These are phyloP conservation scores for Stenurella melanura DNA, from an alignment of 2,888 invertebrate genomes.

Conservation along the genomic window DNA sequence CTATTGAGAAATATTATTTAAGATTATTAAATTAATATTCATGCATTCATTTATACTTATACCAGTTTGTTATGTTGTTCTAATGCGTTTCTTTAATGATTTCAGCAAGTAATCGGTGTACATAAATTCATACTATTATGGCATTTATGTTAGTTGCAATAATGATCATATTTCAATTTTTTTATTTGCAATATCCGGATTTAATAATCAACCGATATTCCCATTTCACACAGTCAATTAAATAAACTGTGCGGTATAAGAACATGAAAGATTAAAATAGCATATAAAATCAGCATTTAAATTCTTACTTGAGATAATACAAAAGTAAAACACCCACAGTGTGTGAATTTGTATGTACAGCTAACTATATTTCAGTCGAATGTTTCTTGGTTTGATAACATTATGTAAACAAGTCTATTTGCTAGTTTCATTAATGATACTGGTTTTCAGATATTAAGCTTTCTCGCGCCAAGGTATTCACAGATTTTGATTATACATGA, in stretches of 20 bases:
- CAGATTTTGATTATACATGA: no score
- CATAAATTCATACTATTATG: slow-evolving; percentile 34
- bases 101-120: slow-evolving; percentile 17
- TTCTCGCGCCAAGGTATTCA: no score
- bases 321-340: no score
- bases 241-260: background rate
- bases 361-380: no score
- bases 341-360: no score
- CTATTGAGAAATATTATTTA: slow-evolving; percentile 16
- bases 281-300: no score
- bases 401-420: no score
- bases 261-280: background rate
- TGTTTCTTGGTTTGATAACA: no score
- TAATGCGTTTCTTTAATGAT: slow-evolving; percentile 3
- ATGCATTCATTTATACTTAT: slow-evolving; percentile 20
- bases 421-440: no score
- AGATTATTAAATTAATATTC: slow-evolving; percentile 20
- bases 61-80: background rate
- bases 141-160: slow-evolving; percentile 29
- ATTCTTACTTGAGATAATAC: no score
- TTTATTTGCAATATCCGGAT: slow-evolving; percentile 25
- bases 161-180: slow-evolving; percentile 11
- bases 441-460: no score
- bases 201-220: background rate
- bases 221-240: background rate